These are phyloP conservation scores for Otolemur crassicaudatus DNA, from an alignment of 2,797 vertebrate genomes.

Conservation along the genomic window DNA sequence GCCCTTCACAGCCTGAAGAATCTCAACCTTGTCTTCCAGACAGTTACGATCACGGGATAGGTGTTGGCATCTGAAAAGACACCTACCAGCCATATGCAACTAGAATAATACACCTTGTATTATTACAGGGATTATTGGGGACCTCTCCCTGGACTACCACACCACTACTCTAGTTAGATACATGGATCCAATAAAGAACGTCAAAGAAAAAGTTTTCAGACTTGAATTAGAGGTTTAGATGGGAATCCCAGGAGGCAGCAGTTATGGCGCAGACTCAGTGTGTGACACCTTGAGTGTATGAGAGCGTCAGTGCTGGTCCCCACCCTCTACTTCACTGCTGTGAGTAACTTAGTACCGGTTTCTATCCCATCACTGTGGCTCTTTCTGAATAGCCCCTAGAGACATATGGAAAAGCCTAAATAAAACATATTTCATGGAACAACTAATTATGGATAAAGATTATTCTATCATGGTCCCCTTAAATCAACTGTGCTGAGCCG, in stretches of 20 bases:
- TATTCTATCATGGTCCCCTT: conserved; percentile 29
- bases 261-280: not conserved
- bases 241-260: not conserved
- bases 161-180: not conserved
- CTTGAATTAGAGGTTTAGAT: not conserved
- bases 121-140: not conserved
- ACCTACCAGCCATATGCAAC: not conserved
- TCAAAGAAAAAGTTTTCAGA: not conserved
- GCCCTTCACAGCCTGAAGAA: not conserved
- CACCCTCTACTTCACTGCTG: not conserved
- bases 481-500: conserved; percentile 26
- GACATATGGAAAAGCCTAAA: conserved; percentile 58
- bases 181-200: not conserved
- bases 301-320: not conserved
- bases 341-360: conserved; percentile 32
- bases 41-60: not conserved
- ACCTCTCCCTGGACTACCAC: not conserved
- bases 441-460: conserved; percentile 70
- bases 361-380: conserved; percentile 22
- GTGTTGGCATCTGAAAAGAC: not conserved
- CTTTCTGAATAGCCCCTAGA: conserved; percentile 46
- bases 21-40: not conserved
- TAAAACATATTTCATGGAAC: conserved; percentile 52
- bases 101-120: not conserved
- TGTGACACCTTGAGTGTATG: not conserved